Percentiles rank a stretch among this genome's conserved stretches.
These are phyloP conservation scores for Falco rusticolus DNA, from an alignment of 2,797 vertebrate species.

Conservation along the genomic window DNA sequence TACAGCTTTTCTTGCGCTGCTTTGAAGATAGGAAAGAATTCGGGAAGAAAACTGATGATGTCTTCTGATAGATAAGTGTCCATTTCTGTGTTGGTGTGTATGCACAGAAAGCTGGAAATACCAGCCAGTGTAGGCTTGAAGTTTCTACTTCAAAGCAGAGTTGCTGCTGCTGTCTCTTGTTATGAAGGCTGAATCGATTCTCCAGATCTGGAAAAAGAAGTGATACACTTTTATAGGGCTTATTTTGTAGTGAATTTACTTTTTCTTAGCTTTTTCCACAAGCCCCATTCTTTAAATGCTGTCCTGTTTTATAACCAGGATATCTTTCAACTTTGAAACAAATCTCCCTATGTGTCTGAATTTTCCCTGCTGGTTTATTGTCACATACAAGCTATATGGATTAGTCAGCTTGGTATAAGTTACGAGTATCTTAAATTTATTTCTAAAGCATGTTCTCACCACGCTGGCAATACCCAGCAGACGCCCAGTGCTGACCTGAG, in stretches of 20 bases:
- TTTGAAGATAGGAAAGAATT: not conserved
- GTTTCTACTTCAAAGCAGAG: not conserved
- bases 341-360: fast-evolving
- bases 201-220: not conserved
- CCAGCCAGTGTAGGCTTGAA: not conserved
- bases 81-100: not conserved
- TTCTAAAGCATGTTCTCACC: not conserved
- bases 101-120: not conserved
- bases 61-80: fast-evolving
- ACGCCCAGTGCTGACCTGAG: not conserved
- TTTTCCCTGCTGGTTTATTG: not conserved
- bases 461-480: not conserved
- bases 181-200: not conserved
- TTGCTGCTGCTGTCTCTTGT: not conserved
- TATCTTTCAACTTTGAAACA: not conserved
- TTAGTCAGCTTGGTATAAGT: not conserved
- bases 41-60: fast-evolving
- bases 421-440: not conserved
- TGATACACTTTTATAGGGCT: fast-evolving
- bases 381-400: not conserved
- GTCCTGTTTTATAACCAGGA: not conserved
- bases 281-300: not conserved
- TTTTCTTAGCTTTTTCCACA: not conserved
- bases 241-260: not conserved
- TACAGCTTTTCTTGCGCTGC: not conserved